Percentiles rank a stretch among this genome's conserved stretches.
Conservation (phyloP, 2,113 vertebrate genomes). For the Microtus oregoni region DNA sequence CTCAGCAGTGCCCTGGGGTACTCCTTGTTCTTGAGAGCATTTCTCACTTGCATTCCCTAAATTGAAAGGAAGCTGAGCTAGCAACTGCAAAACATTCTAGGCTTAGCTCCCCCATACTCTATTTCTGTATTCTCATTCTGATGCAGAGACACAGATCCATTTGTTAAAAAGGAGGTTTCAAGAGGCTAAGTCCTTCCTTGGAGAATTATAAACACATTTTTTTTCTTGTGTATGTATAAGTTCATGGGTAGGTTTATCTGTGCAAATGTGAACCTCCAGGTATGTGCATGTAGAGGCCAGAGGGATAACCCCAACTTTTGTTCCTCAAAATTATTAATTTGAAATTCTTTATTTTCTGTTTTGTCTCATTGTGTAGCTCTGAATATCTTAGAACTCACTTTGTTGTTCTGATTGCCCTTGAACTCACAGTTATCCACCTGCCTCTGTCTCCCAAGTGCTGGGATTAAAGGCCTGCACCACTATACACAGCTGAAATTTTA, state of each 20-base stretch:
- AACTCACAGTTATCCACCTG: neutral
- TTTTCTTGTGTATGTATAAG: neutral
- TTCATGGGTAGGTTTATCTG: neutral
- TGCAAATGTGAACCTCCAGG: neutral
- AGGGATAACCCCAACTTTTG: neutral
- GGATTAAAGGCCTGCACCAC: neutral
- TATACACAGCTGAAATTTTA: neutral
- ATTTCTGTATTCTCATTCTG: neutral
- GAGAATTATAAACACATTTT: neutral
- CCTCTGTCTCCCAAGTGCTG: neutral
- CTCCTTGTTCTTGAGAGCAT: neutral
- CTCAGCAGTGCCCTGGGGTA: neutral
- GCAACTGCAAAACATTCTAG: neutral
- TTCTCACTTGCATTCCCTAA: neutral
- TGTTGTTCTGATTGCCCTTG: neutral
- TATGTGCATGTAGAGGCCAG: neutral
- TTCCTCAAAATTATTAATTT: neutral
- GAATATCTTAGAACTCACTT: neutral
- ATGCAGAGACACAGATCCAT: neutral
- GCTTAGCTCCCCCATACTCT: neutral
- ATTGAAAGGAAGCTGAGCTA: neutral
- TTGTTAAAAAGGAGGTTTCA: neutral
- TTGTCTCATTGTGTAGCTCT: neutral
- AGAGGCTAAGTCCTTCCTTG: neutral
- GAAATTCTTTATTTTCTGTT: neutral